These are phyloP conservation scores for Dyspetes luteomarginatus DNA, from an alignment of 2,888 invertebrate species.

Conservation along the genomic window DNA sequence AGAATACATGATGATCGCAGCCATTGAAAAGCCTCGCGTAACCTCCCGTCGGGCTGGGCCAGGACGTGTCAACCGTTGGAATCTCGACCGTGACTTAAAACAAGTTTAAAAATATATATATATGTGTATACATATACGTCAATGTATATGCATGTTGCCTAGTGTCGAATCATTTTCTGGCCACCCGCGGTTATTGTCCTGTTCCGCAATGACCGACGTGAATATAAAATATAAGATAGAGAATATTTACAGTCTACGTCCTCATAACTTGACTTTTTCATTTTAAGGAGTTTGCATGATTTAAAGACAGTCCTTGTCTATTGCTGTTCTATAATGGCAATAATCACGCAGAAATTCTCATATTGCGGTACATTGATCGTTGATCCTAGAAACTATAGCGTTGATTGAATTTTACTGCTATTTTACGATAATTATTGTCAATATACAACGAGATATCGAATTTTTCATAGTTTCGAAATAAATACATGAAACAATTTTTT, in stretches of 20 bases:
- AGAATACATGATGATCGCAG: slow-evolving; percentile 20
- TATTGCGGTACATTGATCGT: too few species aligned
- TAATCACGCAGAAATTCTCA: too few species aligned
- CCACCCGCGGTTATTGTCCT: slow-evolving; percentile 61
- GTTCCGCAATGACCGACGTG: slow-evolving; percentile 28
- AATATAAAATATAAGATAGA: slow-evolving; percentile 36
- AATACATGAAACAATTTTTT: too few species aligned
- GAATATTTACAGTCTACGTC: slow-evolving; percentile 13
- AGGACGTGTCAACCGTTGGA: slow-evolving; percentile 63
- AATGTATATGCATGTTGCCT: slow-evolving; percentile 22
- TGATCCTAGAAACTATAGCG: too few species aligned
- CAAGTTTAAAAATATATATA: slow-evolving; percentile 53
- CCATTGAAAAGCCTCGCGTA: slow-evolving; percentile 48
- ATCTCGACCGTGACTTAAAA: slow-evolving; percentile 61
- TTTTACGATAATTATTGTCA: too few species aligned
- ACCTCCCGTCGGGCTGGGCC: slow-evolving; percentile 63
- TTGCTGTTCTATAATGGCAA: too few species aligned
- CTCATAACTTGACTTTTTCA: background rate
- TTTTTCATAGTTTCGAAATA: too few species aligned
- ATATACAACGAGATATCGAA: too few species aligned
- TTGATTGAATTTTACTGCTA: too few species aligned
- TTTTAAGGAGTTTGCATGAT: background rate
- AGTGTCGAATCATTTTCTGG: slow-evolving; percentile 58
- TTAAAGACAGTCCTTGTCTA: background rate
- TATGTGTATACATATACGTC: background rate